Evolutionary conservation across 37 sponge, comb jelly and placozoan genomes (phyloP).

Genomic region (Tethya wilhelma): DNA sequence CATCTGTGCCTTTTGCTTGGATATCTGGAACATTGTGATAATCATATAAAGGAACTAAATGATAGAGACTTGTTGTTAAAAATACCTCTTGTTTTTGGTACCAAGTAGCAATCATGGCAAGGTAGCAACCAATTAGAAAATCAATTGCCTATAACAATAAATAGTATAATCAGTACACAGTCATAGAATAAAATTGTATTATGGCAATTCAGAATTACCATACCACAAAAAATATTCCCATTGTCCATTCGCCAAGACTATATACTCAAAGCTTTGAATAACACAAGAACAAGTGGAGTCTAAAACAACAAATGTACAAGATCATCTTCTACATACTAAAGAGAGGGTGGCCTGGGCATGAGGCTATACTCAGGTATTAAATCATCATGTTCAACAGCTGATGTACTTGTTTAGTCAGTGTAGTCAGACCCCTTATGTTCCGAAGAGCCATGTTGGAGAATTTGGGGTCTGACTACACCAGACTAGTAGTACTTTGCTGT

Average conservation of each 20-base stretch:
- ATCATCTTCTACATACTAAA: background rate
- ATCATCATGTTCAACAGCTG: too few species aligned
- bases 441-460: too few species aligned
- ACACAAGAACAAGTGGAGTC: slow-evolving; percentile 67
- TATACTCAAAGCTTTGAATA: slow-evolving; percentile 61
- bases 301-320: background rate
- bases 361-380: too few species aligned
- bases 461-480: too few species aligned
- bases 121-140: slow-evolving; percentile 50
- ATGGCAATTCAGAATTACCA: too few species aligned
- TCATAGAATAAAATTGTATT: too few species aligned
- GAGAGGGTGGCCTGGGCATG: too few species aligned
- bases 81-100: slow-evolving; percentile 58
- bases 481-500: too few species aligned
- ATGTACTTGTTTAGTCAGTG: too few species aligned
- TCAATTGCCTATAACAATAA: slow-evolving; percentile 46
- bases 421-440: too few species aligned
- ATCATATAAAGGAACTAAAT: background rate
- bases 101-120: slow-evolving; percentile 31
- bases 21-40: background rate
- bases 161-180: background rate
- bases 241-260: slow-evolving; percentile 29
- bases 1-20: slow-evolving; percentile 7
- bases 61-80: background rate
- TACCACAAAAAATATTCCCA: slow-evolving; percentile 72